A percentile compares a stretch with the other conserved stretches of the same genome.
Conservation (phyloP, 1,140 invertebrate genomes). For the Brevipalpus yothersi region DNA sequence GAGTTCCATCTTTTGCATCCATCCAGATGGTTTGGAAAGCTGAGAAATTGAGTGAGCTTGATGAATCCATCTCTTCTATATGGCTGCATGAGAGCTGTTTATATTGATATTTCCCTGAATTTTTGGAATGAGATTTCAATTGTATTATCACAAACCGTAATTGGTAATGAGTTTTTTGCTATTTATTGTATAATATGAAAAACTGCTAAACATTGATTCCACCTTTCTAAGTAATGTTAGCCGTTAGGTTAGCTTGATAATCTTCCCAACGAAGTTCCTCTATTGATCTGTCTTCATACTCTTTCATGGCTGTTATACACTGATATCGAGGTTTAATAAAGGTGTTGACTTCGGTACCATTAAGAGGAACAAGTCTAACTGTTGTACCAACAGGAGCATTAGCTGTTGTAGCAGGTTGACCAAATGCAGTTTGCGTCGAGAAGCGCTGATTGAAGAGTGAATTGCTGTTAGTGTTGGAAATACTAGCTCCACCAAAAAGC, state of each 20-base stretch:
- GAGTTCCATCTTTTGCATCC: no score
- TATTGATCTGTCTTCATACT: slow-evolving; percentile 77
- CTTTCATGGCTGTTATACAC: slow-evolving; percentile 92
- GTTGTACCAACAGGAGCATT: slow-evolving; percentile 35
- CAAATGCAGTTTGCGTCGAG: not conserved
- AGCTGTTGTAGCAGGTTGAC: not conserved
- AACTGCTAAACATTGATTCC: no score
- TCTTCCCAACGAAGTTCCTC: slow-evolving; percentile 84
- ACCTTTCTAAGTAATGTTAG: no score
- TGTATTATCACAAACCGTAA: no score
- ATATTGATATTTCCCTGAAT: no score
- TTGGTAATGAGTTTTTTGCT: no score
- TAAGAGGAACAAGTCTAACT: slow-evolving; percentile 59
- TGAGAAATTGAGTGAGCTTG: no score
- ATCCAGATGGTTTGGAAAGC: no score
- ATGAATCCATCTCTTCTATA: no score
- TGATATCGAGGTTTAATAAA: slow-evolving; percentile 73
- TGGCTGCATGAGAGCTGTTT: no score
- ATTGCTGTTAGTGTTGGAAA: not conserved
- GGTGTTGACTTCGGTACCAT: slow-evolving; percentile 51
- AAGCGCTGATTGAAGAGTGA: not conserved
- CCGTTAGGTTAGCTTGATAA: slow-evolving; percentile 57
- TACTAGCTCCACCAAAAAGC: not conserved
- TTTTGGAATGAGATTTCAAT: no score
- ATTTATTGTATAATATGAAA: no score